Base-by-base conservation (phyloP, 2,797 vertebrate species). In the Neomorphus geoffroyi region DNA sequence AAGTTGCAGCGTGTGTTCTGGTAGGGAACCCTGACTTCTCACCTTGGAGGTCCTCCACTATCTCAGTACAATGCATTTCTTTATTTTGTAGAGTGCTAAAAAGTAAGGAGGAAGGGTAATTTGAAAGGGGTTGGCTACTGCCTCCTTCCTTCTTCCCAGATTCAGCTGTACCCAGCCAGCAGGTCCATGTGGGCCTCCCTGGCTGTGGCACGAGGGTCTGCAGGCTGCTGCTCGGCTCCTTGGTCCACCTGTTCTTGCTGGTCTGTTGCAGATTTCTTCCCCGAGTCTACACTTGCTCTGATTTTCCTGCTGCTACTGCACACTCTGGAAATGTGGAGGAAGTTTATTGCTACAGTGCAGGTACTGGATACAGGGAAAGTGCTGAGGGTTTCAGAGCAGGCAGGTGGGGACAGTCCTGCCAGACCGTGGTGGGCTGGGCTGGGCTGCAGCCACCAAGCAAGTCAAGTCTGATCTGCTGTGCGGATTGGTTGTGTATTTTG, bases 241-340 rank as follows among this genome's bases (percentile, higher is more conserved):
- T 37, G 2, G 1, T 23, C 61, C 13, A 3, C 48, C 60, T 4
- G 8, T 12, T 17, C 45, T 37, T 4, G 3, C 37, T 39, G 53
- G 5, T 51, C 48, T 0, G 0, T 27, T 30, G 24, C 43, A 39
- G 80, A 5, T 51, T 51, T 17, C 46, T 65, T n/a, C 54, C 22
- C 30, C 0, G 2, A 32, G 19, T 17, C 60, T 39, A 17, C 2
- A 5, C 64, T 46, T 24, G 6, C 57, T 46, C 24, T 17, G 64
- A 10, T 5, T 17, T 41, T 27, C 56, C 27, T 0, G 1, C 45
- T 48, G 62, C 51, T 53, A 1, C 61, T 22, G 48, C 17, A 3
- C 16, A 0, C 28, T 27, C 30, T 26, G 1, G 4, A 35, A 57
- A 21, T 0, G 0, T 1, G 13, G 50, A 58, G 56, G n/a, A 71